These are phyloP conservation scores for Perodicticus potto DNA, from an alignment of 2,797 vertebrate species.

Conservation along the genomic window DNA sequence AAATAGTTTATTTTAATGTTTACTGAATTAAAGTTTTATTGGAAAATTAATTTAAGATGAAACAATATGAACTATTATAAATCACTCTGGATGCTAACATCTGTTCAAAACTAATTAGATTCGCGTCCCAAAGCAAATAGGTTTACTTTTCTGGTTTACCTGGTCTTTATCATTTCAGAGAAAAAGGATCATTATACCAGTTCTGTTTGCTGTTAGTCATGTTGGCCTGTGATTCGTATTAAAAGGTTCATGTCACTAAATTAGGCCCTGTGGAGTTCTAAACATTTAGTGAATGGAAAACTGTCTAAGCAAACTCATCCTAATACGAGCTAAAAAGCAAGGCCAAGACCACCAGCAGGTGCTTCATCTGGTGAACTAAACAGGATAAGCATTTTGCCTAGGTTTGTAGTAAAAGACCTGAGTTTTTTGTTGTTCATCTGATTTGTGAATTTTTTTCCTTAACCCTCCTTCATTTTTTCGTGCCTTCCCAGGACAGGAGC, in stretches of 20 bases:
- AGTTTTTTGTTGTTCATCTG: fast-evolving
- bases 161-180: conserved; percentile 56
- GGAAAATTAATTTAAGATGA: conserved; percentile 54
- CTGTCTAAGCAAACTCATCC: background rate
- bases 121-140: conserved; percentile 29
- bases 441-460: background rate
- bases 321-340: background rate
- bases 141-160: background rate
- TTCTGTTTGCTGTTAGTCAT: background rate
- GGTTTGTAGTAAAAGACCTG: background rate
- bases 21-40: conserved; percentile 49
- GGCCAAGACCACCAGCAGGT: background rate
- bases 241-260: background rate
- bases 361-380: background rate
- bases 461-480: background rate
- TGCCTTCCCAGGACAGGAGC: background rate
- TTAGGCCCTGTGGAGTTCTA: background rate
- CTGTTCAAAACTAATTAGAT: conserved; percentile 52
- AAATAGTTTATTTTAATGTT: conserved; percentile 57
- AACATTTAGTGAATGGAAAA: background rate
- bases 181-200: background rate
- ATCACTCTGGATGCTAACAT: background rate
- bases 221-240: background rate
- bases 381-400: background rate
- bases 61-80: conserved; percentile 33